These are phyloP conservation scores for Epistrophe grossulariae DNA, from an alignment of 2,888 invertebrate genomes.

Conservation along the genomic window DNA sequence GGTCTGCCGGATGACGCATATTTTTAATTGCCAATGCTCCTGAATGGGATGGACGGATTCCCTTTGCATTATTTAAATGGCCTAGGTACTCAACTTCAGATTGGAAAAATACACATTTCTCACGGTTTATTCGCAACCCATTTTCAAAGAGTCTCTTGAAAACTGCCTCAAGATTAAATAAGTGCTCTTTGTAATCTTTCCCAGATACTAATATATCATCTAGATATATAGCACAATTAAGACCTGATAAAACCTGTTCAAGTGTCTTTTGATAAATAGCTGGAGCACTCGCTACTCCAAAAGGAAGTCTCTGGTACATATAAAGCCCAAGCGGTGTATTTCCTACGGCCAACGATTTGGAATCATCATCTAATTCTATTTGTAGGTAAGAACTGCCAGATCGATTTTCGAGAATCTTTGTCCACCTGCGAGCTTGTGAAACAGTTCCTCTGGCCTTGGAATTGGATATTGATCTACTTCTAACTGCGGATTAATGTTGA, in stretches of 20 bases:
- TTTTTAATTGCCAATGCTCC: constrained; percentile 51
- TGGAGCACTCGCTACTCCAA: constrained; percentile 63
- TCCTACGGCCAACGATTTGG: constrained; percentile 57
- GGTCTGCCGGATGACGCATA: constrained; percentile 45
- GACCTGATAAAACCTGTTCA: constrained; percentile 51
- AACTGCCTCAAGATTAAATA: constrained; percentile 39
- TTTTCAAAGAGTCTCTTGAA: constrained; percentile 37
- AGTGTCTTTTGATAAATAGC: constrained; percentile 62
- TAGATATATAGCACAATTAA: constrained; percentile 62
- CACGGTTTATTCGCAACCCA: constrained; percentile 42
- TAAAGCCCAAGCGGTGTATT: constrained; percentile 72
- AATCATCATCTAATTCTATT: constrained; percentile 57
- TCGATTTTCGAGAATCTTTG: constrained; percentile 68
- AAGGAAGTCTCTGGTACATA: constrained; percentile 59
- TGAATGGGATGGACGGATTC: constrained; percentile 56
- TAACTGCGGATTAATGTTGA: constrained; percentile 75
- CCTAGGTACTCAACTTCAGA: constrained; percentile 68
- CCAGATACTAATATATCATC: constrained; percentile 72
- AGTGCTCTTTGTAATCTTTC: constrained; percentile 48
- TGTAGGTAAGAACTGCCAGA: constrained; percentile 64
- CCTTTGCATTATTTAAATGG: constrained; percentile 54
- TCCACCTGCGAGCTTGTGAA: constrained; percentile 71
- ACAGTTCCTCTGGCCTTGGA: constrained; percentile 67
- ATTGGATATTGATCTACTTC: constrained; percentile 73
- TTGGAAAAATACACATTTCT: constrained; percentile 62